These are phyloP conservation scores for Galerucella nymphaeae DNA, from an alignment of 2,888 invertebrate genomes.

Conservation along the genomic window DNA sequence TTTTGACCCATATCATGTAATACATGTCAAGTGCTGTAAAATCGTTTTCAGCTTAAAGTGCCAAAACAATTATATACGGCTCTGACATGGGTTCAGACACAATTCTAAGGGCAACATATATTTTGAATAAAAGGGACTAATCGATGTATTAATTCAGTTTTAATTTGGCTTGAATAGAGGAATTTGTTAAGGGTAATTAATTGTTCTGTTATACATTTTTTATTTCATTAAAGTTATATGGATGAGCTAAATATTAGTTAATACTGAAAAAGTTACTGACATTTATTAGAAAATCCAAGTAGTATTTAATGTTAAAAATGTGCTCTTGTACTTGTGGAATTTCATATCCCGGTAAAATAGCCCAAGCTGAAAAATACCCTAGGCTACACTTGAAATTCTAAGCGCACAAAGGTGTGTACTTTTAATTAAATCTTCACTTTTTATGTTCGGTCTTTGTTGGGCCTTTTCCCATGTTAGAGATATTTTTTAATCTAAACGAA, in stretches of 20 bases:
- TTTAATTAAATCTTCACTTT: constrained; percentile 34
- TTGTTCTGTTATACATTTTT: too few relatives aligned
- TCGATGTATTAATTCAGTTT: background rate
- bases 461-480: constrained; percentile 4
- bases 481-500: background rate
- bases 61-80: constrained; percentile 39
- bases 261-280: too few relatives aligned
- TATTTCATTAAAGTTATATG: too few relatives aligned
- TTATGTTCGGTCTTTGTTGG: constrained; percentile 17
- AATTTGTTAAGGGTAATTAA: too few relatives aligned
- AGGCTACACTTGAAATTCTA: constrained; percentile 23
- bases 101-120: constrained; percentile 25
- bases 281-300: too few relatives aligned
- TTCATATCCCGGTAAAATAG: constrained; percentile 6
- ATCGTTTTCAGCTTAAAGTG: constrained; percentile 37
- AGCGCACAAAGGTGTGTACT: constrained; percentile 21
- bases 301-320: background rate
- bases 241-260: too few relatives aligned
- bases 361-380: constrained; percentile 22
- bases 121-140: constrained; percentile 19
- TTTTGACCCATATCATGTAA: constrained; percentile 42
- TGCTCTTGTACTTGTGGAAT: constrained; percentile 10
- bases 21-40: constrained; percentile 35
- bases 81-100: constrained; percentile 36
- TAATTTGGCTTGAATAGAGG: background rate